Evolutionary conservation across 2,113 vertebrate genomes (phyloP).

Genomic region (Rhagologus leucostigma): DNA sequence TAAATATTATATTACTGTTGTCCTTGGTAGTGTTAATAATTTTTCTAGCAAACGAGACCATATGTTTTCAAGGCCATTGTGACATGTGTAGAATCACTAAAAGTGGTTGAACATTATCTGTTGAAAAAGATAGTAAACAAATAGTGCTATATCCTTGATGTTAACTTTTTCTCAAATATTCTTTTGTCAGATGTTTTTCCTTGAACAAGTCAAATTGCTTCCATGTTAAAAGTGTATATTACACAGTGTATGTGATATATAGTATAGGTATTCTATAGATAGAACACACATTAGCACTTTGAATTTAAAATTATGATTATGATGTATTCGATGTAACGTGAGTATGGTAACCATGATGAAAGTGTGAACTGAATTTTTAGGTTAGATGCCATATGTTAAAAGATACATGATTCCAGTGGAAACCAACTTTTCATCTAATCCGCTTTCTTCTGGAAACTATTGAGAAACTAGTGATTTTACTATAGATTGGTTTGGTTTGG

Average conservation of each 20-base stretch:
- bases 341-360: not conserved
- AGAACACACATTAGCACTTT: not conserved
- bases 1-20: not conserved
- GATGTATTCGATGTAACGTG: rapidly evolving
- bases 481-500: not conserved
- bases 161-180: not conserved
- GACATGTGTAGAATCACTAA: not conserved
- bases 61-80: not conserved
- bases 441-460: not conserved
- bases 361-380: not conserved
- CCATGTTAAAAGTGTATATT: not conserved
- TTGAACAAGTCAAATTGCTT: not conserved
- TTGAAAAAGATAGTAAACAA: not conserved
- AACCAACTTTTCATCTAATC: not conserved
- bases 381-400: not conserved
- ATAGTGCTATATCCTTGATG: not conserved
- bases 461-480: not conserved
- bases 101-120: not conserved
- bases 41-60: not conserved
- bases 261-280: not conserved
- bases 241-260: rapidly evolving
- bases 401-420: not conserved
- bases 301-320: not conserved
- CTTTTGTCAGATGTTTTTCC: not conserved
- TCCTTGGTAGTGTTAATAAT: not conserved